Conservation (phyloP, 1,140 invertebrate genomes). For the Ooceraea biroi region DNA sequence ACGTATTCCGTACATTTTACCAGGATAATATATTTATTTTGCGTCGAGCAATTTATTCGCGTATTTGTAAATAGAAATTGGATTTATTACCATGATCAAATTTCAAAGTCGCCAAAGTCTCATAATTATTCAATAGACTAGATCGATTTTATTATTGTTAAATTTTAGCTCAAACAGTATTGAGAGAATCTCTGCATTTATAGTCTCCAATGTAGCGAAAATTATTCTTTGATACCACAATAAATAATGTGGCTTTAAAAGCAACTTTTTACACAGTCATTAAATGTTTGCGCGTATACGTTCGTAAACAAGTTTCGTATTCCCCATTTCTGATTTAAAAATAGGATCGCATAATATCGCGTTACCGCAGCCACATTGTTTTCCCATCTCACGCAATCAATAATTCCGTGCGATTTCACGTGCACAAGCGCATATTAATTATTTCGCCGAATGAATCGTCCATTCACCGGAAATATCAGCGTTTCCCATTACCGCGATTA, state of each 20-base stretch:
- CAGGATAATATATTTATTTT: constrained; percentile 42
- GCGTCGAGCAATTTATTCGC: constrained; percentile 30
- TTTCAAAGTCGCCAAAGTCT: constrained; percentile 14
- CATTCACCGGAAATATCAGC: constrained; percentile 55
- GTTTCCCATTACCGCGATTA: constrained; percentile 58
- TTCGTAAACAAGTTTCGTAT: constrained; percentile 36
- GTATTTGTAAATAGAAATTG: constrained; percentile 23
- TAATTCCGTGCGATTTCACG: constrained; percentile 48
- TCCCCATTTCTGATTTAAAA: constrained; percentile 51
- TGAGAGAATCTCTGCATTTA: constrained; percentile 40
- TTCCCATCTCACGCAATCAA: constrained; percentile 48
- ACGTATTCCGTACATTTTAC: constrained; percentile 37
- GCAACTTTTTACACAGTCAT: constrained; percentile 30
- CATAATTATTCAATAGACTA: constrained; percentile 17
- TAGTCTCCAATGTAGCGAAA: constrained; percentile 26
- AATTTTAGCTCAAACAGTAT: constrained; percentile 19
- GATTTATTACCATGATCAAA: constrained; percentile 12
- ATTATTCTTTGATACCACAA: constrained; percentile 32
- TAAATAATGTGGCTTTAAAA: constrained; percentile 50
- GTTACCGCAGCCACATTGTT: constrained; percentile 53
- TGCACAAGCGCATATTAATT: constrained; percentile 54
- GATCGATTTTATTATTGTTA: background rate
- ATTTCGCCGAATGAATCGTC: constrained; percentile 53
- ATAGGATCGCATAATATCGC: constrained; percentile 55
- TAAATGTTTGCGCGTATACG: background rate